Evolutionary conservation across 2,888 invertebrate species (phyloP), one percentile per base, ranked within the genome.

Genomic region (Tyria jacobaeae): DNA sequence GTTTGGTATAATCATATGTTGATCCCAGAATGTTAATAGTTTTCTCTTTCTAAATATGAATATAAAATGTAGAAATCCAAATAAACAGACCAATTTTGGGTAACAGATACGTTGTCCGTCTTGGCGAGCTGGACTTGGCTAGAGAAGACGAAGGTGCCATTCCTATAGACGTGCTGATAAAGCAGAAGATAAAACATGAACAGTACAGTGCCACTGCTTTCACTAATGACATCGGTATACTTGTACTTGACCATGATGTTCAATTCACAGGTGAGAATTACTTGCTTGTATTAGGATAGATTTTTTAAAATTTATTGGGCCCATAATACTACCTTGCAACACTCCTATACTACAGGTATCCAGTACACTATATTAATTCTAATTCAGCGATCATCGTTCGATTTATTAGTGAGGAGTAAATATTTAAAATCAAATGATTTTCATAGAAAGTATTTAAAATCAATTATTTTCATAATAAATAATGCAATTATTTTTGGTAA

Each of bases 161-260:
- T 0, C 90, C 95, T 0, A 82, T 96, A 9, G 96, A 97, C 79
- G 87, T 97, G 10, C 89, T 89, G 0, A 94, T 98, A 56, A 94
- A 95, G 54, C 89, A 88, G 55, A 93, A 90, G 61, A 94, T 95
- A 60, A 87, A 96, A 12, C 97, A 98, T 83, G 96, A 97, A 68
- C 79, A 94, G 1, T 98, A 96, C 88, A 95, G 94, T 81, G 80
- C 95, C 0, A 90, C 84, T 1, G 87, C 94, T 25, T 96, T 95
- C 75, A 95, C 95, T 51, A 96, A 96, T 76, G 98, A 99, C 83
- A 96, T 99, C 62, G 98, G 97, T 0, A 83, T 99, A 1, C 85
- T 98, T 0, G 94, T 95, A 62, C 86, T 98, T 55, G 89, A 93
- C 3, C 79, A 86, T 0, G 94, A 95, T 1, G 95, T 96, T 0